These are phyloP conservation scores for Drosophila murphyi DNA, from an alignment of 1,140 invertebrate genomes.

Conservation along the genomic window DNA sequence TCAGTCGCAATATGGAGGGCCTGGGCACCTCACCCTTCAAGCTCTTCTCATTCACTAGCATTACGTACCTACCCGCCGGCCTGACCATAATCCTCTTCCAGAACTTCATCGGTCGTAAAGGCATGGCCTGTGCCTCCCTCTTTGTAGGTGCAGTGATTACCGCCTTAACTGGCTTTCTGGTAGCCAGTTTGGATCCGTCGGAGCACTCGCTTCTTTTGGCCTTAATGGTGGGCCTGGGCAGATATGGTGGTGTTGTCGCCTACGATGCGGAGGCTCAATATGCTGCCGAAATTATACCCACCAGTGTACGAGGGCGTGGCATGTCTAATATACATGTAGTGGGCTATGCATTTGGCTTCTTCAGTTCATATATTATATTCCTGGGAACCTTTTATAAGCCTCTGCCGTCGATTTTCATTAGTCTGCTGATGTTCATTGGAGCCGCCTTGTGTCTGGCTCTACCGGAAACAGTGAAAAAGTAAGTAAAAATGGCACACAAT, in stretches of 20 bases:
- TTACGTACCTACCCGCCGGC: slow-evolving; percentile 86
- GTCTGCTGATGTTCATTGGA: slow-evolving; percentile 85
- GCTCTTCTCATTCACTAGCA: slow-evolving; percentile 86
- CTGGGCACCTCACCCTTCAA: slow-evolving; percentile 86
- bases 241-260: slow-evolving; percentile 87
- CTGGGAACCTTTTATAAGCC: slow-evolving; percentile 85
- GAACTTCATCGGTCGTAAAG: slow-evolving; percentile 86
- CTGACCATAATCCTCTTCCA: slow-evolving; percentile 86
- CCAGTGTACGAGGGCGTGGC: slow-evolving; percentile 87
- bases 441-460: slow-evolving; percentile 86
- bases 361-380: slow-evolving; percentile 81
- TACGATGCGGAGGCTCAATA: slow-evolving; percentile 88
- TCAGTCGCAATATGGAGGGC: slow-evolving; percentile 87
- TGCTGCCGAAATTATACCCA: slow-evolving; percentile 88
- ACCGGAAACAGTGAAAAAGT: slow-evolving; percentile 87
- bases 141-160: slow-evolving; percentile 86
- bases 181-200: slow-evolving; percentile 67
- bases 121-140: slow-evolving; percentile 85
- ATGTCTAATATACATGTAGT: slow-evolving; percentile 86
- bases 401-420: slow-evolving; percentile 86
- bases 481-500: slow-evolving; percentile 14
- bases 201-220: slow-evolving; percentile 62
- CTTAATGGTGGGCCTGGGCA: slow-evolving; percentile 85
- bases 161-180: slow-evolving; percentile 70
- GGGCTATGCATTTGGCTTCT: slow-evolving; percentile 85